A percentile compares a stretch with the other conserved stretches of the same genome.
These are phyloP conservation scores for Euwallacea fornicatus DNA, from an alignment of 1,140 invertebrate species.

Conservation along the genomic window DNA sequence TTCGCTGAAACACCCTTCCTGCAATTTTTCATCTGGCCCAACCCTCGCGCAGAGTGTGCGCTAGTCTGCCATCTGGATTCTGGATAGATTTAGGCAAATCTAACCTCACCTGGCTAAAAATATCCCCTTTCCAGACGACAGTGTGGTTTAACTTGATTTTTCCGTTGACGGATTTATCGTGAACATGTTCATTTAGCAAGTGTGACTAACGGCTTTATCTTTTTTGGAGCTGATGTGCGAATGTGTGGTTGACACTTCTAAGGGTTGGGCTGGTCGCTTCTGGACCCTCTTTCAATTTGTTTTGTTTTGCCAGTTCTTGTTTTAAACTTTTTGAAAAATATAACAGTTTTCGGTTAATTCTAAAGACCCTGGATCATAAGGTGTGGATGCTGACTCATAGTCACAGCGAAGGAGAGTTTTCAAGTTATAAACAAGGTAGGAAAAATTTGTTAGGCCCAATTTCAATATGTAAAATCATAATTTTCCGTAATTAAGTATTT, in stretches of 20 bases:
- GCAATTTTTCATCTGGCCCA: constrained; percentile 14
- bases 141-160: not conserved
- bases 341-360: too few relatives aligned
- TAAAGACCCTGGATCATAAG: constrained; percentile 22
- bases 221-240: too few relatives aligned
- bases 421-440: constrained; percentile 63
- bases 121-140: constrained; percentile 1
- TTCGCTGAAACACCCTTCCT: not conserved
- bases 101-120: constrained; percentile 24
- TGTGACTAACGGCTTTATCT: too few relatives aligned
- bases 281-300: too few relatives aligned
- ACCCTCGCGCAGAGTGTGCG: constrained; percentile 8
- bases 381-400: constrained; percentile 72
- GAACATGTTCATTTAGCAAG: not conserved
- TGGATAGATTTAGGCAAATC: constrained; percentile 13
- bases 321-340: too few relatives aligned
- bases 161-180: constrained; percentile 1
- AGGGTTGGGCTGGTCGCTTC: too few relatives aligned
- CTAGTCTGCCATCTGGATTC: constrained; percentile 11
- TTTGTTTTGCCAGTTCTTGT: too few relatives aligned
- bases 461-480: not conserved
- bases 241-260: too few relatives aligned
- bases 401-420: constrained; percentile 79
- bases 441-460: not conserved
- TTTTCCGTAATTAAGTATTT: too few relatives aligned